A percentile compares a stretch with the other conserved stretches of the same genome.
Conservation (phyloP, 2,888 invertebrate species). For the Latrodectus elegans region DNA sequence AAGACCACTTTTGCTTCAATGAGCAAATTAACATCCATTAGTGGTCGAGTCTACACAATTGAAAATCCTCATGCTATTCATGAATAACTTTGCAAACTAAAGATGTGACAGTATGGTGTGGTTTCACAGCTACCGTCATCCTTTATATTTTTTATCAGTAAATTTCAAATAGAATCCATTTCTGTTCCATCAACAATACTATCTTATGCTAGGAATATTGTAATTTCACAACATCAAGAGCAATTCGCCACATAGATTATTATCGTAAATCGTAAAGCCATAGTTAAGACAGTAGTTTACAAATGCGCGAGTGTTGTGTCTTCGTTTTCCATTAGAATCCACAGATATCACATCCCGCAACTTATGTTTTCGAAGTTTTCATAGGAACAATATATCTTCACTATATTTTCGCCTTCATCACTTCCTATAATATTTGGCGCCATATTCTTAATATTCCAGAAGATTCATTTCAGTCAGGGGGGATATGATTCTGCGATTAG, state of each 20-base stretch:
- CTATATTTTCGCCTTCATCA: not conserved
- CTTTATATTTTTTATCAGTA: not conserved
- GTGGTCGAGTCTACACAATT: not conserved
- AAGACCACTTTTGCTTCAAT: not conserved
- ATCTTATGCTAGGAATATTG: not conserved
- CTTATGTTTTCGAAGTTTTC: not conserved
- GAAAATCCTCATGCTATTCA: no score
- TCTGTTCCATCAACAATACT: not conserved
- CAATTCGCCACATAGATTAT: no score
- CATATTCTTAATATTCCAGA: not conserved
- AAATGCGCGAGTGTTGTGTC: no score
- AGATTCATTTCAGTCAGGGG: not conserved
- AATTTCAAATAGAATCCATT: not conserved
- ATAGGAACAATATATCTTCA: not conserved
- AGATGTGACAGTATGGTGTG: not conserved
- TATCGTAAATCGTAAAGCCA: no score
- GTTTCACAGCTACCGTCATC: not conserved
- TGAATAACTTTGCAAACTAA: not conserved
- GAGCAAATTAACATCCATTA: not conserved
- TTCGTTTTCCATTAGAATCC: not conserved
- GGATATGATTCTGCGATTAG: not conserved
- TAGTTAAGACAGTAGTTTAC: no score
- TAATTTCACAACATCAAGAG: no score
- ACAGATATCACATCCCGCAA: not conserved
- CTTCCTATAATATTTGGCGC: not conserved